Percentiles rank a stretch among this genome's conserved stretches.
These are phyloP conservation scores for Oreochromis mossambicus DNA, from an alignment of 2,797 vertebrate genomes.

Conservation along the genomic window DNA sequence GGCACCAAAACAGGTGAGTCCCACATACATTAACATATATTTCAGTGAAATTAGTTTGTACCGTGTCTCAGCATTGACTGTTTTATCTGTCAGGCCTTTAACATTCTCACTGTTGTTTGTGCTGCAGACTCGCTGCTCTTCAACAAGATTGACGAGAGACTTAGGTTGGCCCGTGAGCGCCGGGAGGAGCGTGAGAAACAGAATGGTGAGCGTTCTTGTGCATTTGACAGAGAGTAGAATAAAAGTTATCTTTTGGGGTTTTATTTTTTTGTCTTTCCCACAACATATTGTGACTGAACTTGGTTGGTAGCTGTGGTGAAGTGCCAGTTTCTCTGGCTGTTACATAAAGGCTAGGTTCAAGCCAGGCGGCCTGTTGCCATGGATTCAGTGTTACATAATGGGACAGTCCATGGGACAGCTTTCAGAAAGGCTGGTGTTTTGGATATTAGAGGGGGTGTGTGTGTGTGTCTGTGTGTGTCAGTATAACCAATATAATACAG, in stretches of 20 bases:
- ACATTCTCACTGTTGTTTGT: slow-evolving; percentile 6
- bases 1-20: slow-evolving; percentile 48
- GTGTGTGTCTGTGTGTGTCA: neutral
- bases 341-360: slow-evolving; percentile 64
- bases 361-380: slow-evolving; percentile 60
- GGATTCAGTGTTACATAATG: slow-evolving; percentile 59
- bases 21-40: neutral
- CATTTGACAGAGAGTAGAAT: neutral
- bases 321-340: slow-evolving; percentile 37
- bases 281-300: slow-evolving; percentile 36
- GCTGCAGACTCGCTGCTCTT: slow-evolving; percentile 76
- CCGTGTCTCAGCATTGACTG: neutral
- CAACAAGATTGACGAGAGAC: slow-evolving; percentile 90
- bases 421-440: slow-evolving; percentile 29
- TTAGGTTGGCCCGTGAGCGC: slow-evolving; percentile 88
- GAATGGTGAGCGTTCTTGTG: slow-evolving; percentile 77
- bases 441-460: neutral
- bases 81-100: neutral
- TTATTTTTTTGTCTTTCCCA: neutral
- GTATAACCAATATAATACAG: neutral
- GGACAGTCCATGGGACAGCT: slow-evolving; percentile 13
- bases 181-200: slow-evolving; percentile 89
- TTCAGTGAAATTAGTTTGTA: neutral
- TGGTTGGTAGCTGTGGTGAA: slow-evolving; percentile 52
- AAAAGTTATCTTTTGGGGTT: neutral